Evolutionary conservation across 2,113 vertebrate genomes (phyloP).

Genomic region (Chionomys nivalis): DNA sequence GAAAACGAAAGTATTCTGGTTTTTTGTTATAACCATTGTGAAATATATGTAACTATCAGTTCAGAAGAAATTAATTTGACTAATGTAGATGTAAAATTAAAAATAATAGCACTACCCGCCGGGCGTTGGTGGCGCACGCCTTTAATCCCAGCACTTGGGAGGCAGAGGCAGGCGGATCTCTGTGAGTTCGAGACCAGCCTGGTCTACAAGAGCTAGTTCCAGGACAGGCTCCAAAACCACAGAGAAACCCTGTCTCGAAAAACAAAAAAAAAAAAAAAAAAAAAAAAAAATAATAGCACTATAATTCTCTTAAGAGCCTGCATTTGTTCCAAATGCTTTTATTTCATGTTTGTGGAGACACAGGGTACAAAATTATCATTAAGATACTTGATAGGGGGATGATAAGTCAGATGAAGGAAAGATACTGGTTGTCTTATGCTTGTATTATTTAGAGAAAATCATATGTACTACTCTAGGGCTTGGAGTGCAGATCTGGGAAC

Average conservation of each 20-base stretch:
- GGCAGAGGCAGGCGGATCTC: no score
- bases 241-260: no score
- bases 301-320: neutral
- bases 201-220: no score
- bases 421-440: neutral
- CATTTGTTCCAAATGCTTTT: neutral
- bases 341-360: slow-evolving; percentile 28
- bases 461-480: neutral
- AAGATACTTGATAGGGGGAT: neutral
- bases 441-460: slow-evolving; percentile 11
- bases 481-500: neutral
- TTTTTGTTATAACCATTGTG: neutral
- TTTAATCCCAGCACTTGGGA: no score
- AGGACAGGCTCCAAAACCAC: no score
- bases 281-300: slow-evolving; percentile 17
- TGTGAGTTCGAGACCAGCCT: no score
- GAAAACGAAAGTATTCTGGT: slow-evolving; percentile 5
- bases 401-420: neutral
- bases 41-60: neutral
- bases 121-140: no score
- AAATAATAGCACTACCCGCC: neutral
- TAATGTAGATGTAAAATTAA: slow-evolving; percentile 9
- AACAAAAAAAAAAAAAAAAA: slow-evolving; percentile 51
- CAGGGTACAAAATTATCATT: neutral
- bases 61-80: slow-evolving; percentile 43